phyloP scores from a whole-genome alignment of 2,797 vertebrate species.

The Limnodromus scolopaceus region DNA sequence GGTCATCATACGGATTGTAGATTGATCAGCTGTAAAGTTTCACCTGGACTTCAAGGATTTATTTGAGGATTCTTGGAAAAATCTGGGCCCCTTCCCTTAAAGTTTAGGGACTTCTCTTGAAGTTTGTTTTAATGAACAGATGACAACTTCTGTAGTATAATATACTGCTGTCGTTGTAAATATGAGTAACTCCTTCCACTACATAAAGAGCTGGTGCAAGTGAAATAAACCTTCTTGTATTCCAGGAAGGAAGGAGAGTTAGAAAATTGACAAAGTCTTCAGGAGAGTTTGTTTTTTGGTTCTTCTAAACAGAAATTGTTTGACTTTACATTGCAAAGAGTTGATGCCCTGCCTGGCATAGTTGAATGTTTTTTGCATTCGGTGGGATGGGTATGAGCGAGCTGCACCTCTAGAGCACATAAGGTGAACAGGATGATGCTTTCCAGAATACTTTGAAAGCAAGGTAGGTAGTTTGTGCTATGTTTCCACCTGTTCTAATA shows the following conservation, averaged over 20 bases:
- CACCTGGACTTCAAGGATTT: neutral
- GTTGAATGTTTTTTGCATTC: neutral
- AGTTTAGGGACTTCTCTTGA: neutral
- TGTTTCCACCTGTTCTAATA: constrained; percentile 32
- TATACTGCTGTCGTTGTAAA: neutral
- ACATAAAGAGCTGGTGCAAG: neutral
- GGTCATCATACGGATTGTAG: neutral
- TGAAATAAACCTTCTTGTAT: neutral
- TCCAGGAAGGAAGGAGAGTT: neutral
- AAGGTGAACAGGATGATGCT: neutral
- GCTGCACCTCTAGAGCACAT: neutral
- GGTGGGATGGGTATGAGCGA: accelerated
- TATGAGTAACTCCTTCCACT: neutral
- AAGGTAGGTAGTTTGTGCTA: neutral
- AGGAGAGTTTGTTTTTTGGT: neutral
- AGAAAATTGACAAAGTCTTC: neutral
- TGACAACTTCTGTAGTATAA: neutral
- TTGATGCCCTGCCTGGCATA: neutral
- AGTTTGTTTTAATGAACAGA: neutral
- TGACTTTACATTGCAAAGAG: neutral
- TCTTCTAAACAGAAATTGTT: neutral
- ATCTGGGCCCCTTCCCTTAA: neutral
- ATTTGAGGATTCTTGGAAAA: neutral
- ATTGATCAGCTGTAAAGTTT: neutral
- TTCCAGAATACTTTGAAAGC: neutral